phyloP scores from a whole-genome alignment of 2,113 vertebrate genomes.

The Corapipo altera region DNA sequence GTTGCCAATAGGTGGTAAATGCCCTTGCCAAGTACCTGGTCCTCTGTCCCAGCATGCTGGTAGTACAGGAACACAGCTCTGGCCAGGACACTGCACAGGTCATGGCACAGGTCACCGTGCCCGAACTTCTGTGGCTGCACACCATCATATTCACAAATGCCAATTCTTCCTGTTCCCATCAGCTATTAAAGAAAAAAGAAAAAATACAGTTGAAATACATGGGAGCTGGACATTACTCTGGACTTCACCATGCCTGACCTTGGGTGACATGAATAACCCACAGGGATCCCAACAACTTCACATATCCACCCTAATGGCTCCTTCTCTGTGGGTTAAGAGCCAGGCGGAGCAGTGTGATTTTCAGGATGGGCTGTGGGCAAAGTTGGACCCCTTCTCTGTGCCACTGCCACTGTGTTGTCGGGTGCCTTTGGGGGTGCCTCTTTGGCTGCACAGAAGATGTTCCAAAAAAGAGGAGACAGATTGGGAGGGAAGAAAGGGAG shows the following conservation, averaged over 20 bases:
- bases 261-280: background rate
- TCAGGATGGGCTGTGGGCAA: background rate
- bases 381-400: background rate
- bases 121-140: background rate
- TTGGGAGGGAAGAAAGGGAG: background rate
- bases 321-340: background rate
- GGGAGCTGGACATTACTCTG: background rate
- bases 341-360: background rate
- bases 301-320: rapidly evolving
- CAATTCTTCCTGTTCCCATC: background rate
- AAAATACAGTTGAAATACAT: background rate
- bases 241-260: background rate
- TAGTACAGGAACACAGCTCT: background rate
- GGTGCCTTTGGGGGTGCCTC: background rate
- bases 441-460: background rate
- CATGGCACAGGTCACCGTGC: background rate
- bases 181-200: background rate
- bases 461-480: background rate
- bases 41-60: background rate
- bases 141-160: background rate
- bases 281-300: background rate
- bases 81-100: background rate
- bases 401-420: rapidly evolving
- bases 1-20: background rate
- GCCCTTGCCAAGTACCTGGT: background rate